Percentiles rank a stretch among this genome's conserved stretches.
Evolutionary conservation across 2,113 vertebrate genomes (phyloP).

Genomic region (Myotis lucifugus): DNA sequence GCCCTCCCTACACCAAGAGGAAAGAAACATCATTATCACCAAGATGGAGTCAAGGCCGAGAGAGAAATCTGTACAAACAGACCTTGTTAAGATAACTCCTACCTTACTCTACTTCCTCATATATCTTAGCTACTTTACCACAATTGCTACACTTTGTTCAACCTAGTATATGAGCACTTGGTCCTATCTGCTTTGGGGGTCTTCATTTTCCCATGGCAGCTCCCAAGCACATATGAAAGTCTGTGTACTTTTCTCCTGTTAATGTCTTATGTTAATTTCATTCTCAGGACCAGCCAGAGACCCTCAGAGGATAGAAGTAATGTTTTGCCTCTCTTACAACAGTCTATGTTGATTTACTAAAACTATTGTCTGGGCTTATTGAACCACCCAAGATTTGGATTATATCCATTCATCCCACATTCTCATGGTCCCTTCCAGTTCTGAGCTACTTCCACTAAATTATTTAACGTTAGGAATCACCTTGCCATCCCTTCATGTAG

Average conservation of each 20-base stretch:
- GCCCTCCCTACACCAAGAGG: not conserved
- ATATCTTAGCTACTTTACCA: not conserved
- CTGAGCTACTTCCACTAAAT: not conserved
- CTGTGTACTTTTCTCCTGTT: not conserved
- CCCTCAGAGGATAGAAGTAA: not conserved
- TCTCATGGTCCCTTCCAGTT: not conserved
- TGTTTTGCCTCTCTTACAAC: not conserved
- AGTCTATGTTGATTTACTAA: not conserved
- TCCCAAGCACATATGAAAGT: not conserved
- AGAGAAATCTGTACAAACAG: not conserved
- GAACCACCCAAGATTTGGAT: not conserved
- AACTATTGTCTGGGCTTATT: not conserved
- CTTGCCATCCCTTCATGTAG: not conserved
- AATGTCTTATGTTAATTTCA: not conserved
- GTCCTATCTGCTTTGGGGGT: not conserved
- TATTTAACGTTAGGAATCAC: not conserved
- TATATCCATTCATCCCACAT: not conserved
- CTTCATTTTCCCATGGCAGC: not conserved
- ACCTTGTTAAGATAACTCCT: not conserved
- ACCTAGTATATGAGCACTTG: not conserved
- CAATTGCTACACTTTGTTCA: not conserved
- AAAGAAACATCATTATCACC: not conserved
- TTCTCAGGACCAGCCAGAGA: not conserved
- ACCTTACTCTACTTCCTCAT: not conserved
- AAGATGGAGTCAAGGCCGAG: not conserved